Evolutionary conservation across 2,113 vertebrate genomes (phyloP).

Genomic region (Ciconia boyciana): DNA sequence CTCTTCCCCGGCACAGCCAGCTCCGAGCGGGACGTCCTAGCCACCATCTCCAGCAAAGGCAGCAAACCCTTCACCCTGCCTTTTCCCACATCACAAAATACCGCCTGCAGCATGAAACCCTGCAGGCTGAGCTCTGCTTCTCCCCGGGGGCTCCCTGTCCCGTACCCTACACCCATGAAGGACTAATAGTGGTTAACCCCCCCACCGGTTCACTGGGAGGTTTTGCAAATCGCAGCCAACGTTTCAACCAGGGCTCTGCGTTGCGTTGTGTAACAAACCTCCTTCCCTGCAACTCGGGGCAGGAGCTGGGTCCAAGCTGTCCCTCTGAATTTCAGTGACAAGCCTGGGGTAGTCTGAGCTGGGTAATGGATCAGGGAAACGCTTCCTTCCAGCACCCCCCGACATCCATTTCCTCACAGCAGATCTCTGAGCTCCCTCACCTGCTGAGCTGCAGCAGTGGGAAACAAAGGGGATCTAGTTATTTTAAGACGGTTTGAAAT

Average conservation of each 20-base stretch:
- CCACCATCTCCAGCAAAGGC: background rate
- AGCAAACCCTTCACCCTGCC: rapidly evolving
- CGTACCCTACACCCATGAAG: background rate
- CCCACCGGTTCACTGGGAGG: background rate
- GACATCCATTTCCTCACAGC: rapidly evolving
- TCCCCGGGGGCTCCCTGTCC: background rate
- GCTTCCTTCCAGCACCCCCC: background rate
- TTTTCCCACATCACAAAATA: background rate
- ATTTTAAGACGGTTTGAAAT: rapidly evolving
- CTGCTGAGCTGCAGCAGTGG: rapidly evolving
- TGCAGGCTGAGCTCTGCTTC: background rate
- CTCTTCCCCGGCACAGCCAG: rapidly evolving
- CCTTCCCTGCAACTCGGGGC: background rate
- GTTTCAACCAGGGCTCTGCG: rapidly evolving
- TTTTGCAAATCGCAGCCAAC: background rate
- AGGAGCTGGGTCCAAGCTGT: background rate
- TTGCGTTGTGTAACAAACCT: background rate
- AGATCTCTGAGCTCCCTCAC: background rate
- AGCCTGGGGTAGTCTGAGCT: background rate
- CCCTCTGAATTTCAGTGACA: background rate
- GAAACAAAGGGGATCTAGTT: background rate
- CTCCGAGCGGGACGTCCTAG: rapidly evolving
- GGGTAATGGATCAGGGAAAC: rapidly evolving
- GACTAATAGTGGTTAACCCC: rapidly evolving
- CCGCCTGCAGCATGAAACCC: background rate